Percentiles rank a stretch among this genome's conserved stretches.
Conservation (phyloP, 2,113 vertebrate genomes). For the Strix aluco region DNA sequence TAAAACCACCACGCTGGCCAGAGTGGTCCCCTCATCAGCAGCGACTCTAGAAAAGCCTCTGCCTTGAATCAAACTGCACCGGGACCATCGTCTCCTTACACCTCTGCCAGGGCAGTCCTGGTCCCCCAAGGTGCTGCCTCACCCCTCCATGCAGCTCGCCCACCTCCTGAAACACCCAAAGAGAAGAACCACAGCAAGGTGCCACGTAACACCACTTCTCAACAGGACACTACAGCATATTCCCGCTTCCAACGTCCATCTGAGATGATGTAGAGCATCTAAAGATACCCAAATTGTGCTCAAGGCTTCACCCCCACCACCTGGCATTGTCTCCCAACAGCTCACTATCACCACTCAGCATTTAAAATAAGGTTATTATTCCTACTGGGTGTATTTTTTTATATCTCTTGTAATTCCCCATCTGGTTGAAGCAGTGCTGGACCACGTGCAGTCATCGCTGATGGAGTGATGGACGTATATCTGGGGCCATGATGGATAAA, state of each 20-base stretch:
- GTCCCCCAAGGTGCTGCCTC: background rate
- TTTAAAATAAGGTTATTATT: background rate
- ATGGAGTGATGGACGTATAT: background rate
- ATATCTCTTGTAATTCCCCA: background rate
- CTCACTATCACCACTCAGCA: background rate
- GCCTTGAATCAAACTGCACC: background rate
- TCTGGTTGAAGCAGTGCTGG: background rate
- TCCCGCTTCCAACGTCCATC: fast-evolving
- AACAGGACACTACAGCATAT: fast-evolving
- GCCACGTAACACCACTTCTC: background rate
- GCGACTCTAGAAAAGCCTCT: background rate
- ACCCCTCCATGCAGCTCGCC: fast-evolving
- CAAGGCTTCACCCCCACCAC: background rate
- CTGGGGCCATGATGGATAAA: fast-evolving
- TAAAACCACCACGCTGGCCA: background rate
- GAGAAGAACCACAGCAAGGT: background rate
- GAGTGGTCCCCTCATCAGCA: background rate
- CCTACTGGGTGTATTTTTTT: background rate
- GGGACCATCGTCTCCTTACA: background rate
- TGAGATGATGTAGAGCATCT: background rate
- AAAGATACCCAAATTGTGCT: background rate
- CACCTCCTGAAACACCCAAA: background rate
- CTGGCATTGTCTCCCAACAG: background rate
- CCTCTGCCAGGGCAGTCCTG: background rate
- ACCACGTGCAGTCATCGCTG: background rate